These are phyloP conservation scores for Hipposideros larvatus DNA, from an alignment of 2,797 vertebrate species.

Conservation along the genomic window DNA sequence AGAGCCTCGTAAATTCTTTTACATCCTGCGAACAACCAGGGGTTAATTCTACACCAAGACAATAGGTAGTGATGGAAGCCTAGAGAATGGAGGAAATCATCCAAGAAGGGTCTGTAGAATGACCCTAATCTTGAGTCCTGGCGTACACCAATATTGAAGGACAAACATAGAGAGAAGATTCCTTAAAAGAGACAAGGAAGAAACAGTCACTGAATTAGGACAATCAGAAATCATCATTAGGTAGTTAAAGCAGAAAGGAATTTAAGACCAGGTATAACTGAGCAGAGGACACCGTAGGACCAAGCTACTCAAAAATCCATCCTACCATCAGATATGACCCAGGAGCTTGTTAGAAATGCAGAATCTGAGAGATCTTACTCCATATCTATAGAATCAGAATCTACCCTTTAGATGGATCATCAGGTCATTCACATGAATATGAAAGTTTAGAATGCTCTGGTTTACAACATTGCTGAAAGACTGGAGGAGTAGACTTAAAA, in stretches of 20 bases:
- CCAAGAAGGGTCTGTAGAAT: not conserved
- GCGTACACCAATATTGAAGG: not conserved
- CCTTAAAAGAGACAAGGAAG: not conserved
- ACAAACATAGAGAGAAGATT: not conserved
- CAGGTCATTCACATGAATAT: not conserved
- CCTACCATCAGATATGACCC: not conserved
- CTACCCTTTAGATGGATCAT: not conserved
- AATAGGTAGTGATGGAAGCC: not conserved
- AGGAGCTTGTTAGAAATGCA: not conserved
- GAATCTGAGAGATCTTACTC: not conserved
- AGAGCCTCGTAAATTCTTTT: too few species aligned
- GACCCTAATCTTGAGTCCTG: not conserved
- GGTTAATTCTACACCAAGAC: too few species aligned
- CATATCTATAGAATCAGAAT: not conserved
- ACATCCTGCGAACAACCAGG: too few species aligned
- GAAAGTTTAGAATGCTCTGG: not conserved
- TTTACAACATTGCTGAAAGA: not conserved
- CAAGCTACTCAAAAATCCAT: not conserved
- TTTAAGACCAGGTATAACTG: not conserved
- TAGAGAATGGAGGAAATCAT: not conserved
- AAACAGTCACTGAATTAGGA: not conserved
- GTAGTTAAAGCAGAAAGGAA: constrained; percentile 5
- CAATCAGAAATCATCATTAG: not conserved
- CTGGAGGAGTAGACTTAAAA: not conserved
- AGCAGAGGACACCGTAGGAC: not conserved